Base-by-base conservation (phyloP, 2,797 vertebrate species). In the Cynodonichthys magdalenae region DNA sequence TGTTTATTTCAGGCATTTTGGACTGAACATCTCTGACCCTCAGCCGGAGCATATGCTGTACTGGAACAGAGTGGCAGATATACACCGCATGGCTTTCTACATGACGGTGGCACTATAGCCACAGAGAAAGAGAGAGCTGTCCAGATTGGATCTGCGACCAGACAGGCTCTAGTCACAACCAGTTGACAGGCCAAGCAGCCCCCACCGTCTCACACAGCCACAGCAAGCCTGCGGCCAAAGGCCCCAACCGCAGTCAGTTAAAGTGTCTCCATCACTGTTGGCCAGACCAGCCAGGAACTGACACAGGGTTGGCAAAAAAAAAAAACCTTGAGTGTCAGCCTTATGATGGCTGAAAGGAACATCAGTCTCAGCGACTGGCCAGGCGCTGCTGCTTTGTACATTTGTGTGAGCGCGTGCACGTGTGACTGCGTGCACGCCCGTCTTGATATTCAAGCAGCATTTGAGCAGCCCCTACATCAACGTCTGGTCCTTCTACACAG, bases 381-480 rank as follows among this genome's bases (percentile, higher is more conserved):
- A 4, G 68, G 44, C 80, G 58, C 75, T 18, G 61, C 75, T 82
- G 61, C 75, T 82, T 69, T 67, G 72, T 67, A 27, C 41, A 50
- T 18, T 42, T 57, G 64, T 74, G 50, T 64, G 53, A 0, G 41
- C 42, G 53, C 2, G 6, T 42, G 59, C 24, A 27, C 6, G 12
- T 59, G 44, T 19, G 27, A n/a, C 11, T 36, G 4, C 44, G 61
- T 31, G 69, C 58, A 3, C 39, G 10, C 18, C 59, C 41, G 84
- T 89, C 74, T 88, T 87, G 82, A 85, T 87, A 87, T 86, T 86
- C 79, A 78, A 92, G 90, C 91, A 90, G 89, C 87, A 90, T 90
- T 91, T 92, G 92, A 94, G 90, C 92, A 92, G 83, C 92, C 83
- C 64, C 82, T 74, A 80, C 89, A 91, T 93, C 89, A 91, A 84